Evolutionary conservation across 35 echinoderm and acorn worm genomes (phyloP), one percentile per base, ranked within the genome.

Genomic region (Eucidaris tribuloides): DNA sequence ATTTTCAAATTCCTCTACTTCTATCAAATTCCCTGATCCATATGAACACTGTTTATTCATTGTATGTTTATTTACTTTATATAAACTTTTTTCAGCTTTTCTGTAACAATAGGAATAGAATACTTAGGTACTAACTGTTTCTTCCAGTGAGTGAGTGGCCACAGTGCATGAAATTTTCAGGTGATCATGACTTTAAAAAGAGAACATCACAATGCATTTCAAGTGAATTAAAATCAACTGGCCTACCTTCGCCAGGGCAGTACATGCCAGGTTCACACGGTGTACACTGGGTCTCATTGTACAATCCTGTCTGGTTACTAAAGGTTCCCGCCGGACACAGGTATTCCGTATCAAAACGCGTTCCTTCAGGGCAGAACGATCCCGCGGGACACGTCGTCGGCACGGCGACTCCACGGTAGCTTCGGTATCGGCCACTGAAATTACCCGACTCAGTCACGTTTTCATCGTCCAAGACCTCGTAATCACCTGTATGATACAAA

Each of bases 251-350:
- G 42, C 94, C 89, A 9, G 59, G 70, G 48, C 94, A 97, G 76
- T 92, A 97, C 94, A 92, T 97, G 25, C 94, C 94, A 33, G 94
- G 94, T 32, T 91, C 86, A 71, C 93, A 96, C 1, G 83, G 92
- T 0, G 76, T 83, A 55, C 93, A 96, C 50, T 96, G 93, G 7
- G 83, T 84, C 7, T 74, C 65, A 46, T 90, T 87, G 66, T 91
- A 86, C 7, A 96, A 84, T 18, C 87, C 88, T 1, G 93, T 96
- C 78, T 27, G 81, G 45, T 96, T 96, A 71, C 93, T 96, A 48
- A 71, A 96, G 6, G 93, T 96, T 20, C 88, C 93, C 18, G 63
- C 93, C 18, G 87, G 93, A 54, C 93, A 96, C 3, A 96, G 86
- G 40, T 91, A 96, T 72, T 96, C 65, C 0, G 54, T 88, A 2